Conservation (phyloP, 2,113 vertebrate genomes). For the Poeciliopsis occidentalis region DNA sequence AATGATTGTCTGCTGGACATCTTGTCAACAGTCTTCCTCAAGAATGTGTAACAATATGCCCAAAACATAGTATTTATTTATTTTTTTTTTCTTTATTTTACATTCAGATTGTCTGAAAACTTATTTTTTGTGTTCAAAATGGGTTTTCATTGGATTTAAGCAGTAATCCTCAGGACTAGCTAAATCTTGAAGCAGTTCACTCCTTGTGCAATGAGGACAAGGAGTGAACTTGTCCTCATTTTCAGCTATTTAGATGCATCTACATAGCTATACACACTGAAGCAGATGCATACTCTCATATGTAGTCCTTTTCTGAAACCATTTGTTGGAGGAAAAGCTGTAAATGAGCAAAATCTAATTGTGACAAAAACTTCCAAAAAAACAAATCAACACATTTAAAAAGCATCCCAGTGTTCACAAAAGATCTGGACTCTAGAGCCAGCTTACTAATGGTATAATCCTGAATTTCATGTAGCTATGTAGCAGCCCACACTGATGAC, state of each 20-base stretch:
- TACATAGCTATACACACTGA: too few species aligned
- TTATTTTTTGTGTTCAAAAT: background rate
- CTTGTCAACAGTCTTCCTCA: background rate
- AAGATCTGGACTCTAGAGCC: constrained; percentile 43
- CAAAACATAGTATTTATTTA: background rate
- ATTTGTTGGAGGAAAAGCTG: constrained; percentile 1
- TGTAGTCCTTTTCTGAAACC: background rate
- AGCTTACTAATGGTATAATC: too few species aligned
- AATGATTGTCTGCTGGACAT: background rate
- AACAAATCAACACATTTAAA: constrained; percentile 51
- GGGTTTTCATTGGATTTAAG: background rate
- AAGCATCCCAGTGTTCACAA: constrained; percentile 24
- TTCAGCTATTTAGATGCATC: too few species aligned
- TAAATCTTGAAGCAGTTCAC: background rate
- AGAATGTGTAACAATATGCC: background rate
- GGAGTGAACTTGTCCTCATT: too few species aligned
- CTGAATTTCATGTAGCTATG: too few species aligned
- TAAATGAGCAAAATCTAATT: constrained; percentile 34
- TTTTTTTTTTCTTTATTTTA: background rate
- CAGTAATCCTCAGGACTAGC: background rate
- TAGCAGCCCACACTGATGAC: too few species aligned
- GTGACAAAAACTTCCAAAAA: constrained; percentile 28
- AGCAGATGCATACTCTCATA: background rate
- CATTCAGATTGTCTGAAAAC: background rate
- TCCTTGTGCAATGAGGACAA: too few species aligned